A percentile compares a stretch with the other conserved stretches of the same genome.
Conservation (phyloP, 2,113 vertebrate species). For the Lethenteron camtschaticum region DNA sequence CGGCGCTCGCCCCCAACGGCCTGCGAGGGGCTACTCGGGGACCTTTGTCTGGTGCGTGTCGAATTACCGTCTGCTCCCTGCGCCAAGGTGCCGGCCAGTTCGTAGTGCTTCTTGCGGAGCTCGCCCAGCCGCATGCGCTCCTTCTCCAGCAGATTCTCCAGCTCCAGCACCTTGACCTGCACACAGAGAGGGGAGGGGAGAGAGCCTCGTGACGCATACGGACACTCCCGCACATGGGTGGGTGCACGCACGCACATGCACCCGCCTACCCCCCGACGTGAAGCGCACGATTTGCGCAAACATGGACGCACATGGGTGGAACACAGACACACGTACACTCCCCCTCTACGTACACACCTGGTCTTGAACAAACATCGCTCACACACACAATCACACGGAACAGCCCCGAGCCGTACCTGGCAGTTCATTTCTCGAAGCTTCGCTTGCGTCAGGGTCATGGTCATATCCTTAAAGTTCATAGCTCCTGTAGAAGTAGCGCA, state of each 20-base stretch:
- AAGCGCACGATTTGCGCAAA: no score
- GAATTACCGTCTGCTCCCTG: constrained; percentile 33
- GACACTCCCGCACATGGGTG: no score
- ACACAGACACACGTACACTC: no score
- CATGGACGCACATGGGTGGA: no score
- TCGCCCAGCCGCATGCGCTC: constrained; percentile 73
- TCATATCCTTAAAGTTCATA: not conserved
- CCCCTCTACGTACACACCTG: no score
- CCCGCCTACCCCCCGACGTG: no score
- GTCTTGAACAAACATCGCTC: no score
- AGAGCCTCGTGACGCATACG: no score
- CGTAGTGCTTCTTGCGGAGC: constrained; percentile 83
- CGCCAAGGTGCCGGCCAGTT: constrained; percentile 63
- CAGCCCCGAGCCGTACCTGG: constrained; percentile 31
- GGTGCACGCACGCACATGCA: no score
- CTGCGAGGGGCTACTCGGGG: constrained; percentile 13
- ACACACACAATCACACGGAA: not conserved
- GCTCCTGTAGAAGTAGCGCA: not conserved
- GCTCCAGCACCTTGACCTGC: constrained; percentile 70
- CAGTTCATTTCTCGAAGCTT: constrained; percentile 94
- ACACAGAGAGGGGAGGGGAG: constrained; percentile 1
- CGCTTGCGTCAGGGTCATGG: constrained; percentile 48
- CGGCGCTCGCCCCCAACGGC: constrained; percentile 18
- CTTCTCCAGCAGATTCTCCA: constrained; percentile 73
- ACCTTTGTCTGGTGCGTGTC: no score